These are phyloP conservation scores for Chloroceryle aenea DNA, from an alignment of 2,113 vertebrate genomes.

Conservation along the genomic window DNA sequence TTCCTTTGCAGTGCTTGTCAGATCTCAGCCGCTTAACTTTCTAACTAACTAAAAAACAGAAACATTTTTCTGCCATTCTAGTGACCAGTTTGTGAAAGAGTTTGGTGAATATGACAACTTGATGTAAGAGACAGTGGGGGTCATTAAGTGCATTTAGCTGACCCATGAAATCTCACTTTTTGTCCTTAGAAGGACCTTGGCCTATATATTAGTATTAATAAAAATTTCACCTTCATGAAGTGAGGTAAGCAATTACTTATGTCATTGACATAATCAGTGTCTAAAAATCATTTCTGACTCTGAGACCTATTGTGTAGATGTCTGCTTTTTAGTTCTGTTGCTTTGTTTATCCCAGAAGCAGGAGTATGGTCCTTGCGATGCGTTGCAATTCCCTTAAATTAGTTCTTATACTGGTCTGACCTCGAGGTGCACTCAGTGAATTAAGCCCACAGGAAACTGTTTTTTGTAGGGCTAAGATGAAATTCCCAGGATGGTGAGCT, in stretches of 20 bases:
- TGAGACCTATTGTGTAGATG: neutral
- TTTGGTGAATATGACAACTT: neutral
- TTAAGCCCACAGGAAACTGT: neutral
- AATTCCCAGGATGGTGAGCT: neutral
- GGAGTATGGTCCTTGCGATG: neutral
- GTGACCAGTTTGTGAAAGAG: neutral
- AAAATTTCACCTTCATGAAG: neutral
- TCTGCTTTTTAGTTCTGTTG: neutral
- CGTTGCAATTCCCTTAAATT: neutral
- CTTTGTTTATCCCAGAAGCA: neutral
- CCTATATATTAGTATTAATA: neutral
- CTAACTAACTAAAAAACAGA: neutral
- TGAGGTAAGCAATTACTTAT: neutral
- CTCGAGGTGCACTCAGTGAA: neutral
- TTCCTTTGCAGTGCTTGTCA: neutral
- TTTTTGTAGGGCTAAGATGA: neutral
- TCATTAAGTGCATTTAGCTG: neutral
- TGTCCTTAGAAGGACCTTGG: neutral
- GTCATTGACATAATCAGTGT: neutral
- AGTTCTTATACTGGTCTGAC: neutral
- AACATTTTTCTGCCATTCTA: neutral
- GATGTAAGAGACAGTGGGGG: neutral
- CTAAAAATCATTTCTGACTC: neutral
- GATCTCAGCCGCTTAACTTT: neutral
- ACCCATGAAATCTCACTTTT: neutral